These are phyloP conservation scores for Neoaliturus tenellus DNA, from an alignment of 2,888 invertebrate species.

Conservation along the genomic window DNA sequence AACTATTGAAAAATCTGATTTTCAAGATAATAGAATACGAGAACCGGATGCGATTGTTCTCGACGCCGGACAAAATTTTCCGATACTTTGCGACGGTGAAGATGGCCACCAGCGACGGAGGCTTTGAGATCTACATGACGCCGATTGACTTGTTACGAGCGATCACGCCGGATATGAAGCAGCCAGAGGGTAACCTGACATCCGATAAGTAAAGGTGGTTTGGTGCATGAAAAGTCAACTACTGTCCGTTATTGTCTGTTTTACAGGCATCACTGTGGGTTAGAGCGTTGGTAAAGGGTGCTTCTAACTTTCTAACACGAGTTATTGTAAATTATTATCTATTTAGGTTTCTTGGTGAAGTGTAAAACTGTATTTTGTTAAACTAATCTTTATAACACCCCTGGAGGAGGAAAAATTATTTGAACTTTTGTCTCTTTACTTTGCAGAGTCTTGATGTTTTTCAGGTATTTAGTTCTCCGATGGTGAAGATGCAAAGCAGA, in stretches of 20 bases:
- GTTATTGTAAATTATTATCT: too few species aligned
- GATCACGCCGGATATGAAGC: slow-evolving; percentile 96
- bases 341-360: too few species aligned
- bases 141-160: slow-evolving; percentile 98
- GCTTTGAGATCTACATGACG: slow-evolving; percentile 92
- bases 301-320: slow-evolving; percentile 24
- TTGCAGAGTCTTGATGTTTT: too few species aligned
- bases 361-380: too few species aligned
- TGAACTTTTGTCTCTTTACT: too few species aligned
- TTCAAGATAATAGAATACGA: slow-evolving; percentile 99
- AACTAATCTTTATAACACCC: too few species aligned
- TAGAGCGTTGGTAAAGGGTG: slow-evolving; percentile 15
- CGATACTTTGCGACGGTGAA: slow-evolving; percentile 98
- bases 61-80: slow-evolving; percentile 99
- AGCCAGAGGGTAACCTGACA: slow-evolving; percentile 90
- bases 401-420: too few species aligned
- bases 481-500: too few species aligned
- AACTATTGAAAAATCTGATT: slow-evolving; percentile 68
- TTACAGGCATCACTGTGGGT: not conserved
- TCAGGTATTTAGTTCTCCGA: too few species aligned
- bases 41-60: slow-evolving; percentile 95
- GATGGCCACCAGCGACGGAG: slow-evolving; percentile 79
- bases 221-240: slow-evolving; percentile 15
- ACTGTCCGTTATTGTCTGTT: not conserved
- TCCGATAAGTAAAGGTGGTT: not conserved